Evolutionary conservation across 2,888 invertebrate genomes (phyloP).

Genomic region (Caradrina clavipalpis): DNA sequence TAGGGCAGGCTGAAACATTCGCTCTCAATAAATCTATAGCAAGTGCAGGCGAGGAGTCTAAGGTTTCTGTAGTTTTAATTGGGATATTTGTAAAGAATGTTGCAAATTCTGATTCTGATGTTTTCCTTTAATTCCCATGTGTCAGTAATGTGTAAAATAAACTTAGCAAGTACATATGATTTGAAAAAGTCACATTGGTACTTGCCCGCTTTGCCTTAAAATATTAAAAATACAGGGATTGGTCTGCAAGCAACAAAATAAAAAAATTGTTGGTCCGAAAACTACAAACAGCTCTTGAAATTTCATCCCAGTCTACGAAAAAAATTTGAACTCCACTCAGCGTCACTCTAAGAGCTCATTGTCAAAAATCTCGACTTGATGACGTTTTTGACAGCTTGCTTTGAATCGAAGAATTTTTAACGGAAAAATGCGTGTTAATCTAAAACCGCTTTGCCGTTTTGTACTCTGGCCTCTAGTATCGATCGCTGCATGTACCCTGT

Average conservation of each 20-base stretch:
- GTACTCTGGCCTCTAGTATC: conserved; percentile 9
- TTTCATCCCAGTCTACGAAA: background rate
- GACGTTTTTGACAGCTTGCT: conserved; percentile 12
- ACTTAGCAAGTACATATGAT: too few relatives aligned
- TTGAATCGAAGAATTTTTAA: background rate
- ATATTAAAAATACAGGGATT: too few relatives aligned
- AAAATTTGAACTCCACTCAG: conserved; percentile 21
- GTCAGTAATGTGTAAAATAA: too few relatives aligned
- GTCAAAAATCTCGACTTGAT: conserved; percentile 30
- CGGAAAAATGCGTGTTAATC: background rate
- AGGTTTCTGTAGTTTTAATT: too few relatives aligned
- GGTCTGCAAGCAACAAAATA: background rate
- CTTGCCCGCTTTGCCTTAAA: too few relatives aligned
- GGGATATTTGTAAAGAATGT: too few relatives aligned
- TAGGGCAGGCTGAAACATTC: too few relatives aligned
- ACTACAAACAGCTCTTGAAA: background rate
- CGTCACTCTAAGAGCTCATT: conserved; percentile 19
- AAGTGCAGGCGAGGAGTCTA: too few relatives aligned
- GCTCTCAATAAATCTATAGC: too few relatives aligned
- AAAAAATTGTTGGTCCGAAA: background rate
- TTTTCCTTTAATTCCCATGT: too few relatives aligned
- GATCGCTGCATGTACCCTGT: conserved; percentile 4
- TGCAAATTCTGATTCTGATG: too few relatives aligned
- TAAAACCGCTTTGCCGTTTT: conserved; percentile 10
- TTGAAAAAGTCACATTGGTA: too few relatives aligned